Base-by-base conservation (phyloP, 2,113 vertebrate genomes). In the Sinocyclocheilus maitianheensis region DNA sequence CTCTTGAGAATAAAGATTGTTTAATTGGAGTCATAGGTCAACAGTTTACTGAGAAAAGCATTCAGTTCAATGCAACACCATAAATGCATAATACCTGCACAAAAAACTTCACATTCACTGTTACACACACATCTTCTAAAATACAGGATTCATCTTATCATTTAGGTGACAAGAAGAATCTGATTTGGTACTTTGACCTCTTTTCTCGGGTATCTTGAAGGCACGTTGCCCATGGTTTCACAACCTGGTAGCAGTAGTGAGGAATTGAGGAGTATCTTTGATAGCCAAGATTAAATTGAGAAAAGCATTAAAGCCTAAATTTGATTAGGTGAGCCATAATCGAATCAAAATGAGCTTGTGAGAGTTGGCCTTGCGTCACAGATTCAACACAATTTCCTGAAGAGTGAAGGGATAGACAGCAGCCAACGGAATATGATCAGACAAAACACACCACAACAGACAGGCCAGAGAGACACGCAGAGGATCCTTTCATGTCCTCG, bases 251-350 rank as follows among this genome's bases (percentile, higher is more conserved):
- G 77, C 77, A 43, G 63, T 26, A 62, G 53, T 48, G 84, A 85
- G 79, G 81, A 55, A 86, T 72, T 67, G 43, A 85, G 55, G 65
- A 77, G 77, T 80, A 80, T 86, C 86, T 83, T 84, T 71, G 65
- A 86, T 87, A 83, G 88, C 76, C 83, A 60, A 88, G 90, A 89
- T 89, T 89, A 89, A 88, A 88, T 88, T 85, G 85, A 88, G 87
- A 88, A 88, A 89, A 77, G 81, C 86, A 91, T 90, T 91, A 87
- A 79, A 87, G 77, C 77, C 40, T 13, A 78, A 87, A 91, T 88
- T 46, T 18, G 65, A 91, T 91, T 91, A 90, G 86, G 72, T 55
- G 65, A 60, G 84, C 62, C 48, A 26, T 91, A 91, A 91, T 91
- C 40, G 4, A 89, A 91, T 91, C 87, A 90, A 24, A 77, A n/a